phyloP scores from a whole-genome alignment of 2,888 invertebrate species.

The Spodoptera exigua region DNA sequence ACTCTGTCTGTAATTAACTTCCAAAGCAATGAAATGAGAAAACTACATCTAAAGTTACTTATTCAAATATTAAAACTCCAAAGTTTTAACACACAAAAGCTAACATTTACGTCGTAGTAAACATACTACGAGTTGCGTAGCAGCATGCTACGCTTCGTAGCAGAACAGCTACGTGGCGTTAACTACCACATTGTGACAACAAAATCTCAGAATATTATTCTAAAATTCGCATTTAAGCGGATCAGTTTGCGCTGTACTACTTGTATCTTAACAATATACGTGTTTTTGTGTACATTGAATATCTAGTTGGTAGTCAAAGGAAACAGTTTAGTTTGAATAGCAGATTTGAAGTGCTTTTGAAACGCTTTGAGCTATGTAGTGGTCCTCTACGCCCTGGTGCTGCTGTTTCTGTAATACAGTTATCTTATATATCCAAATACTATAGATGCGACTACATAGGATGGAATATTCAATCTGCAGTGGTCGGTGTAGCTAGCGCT shows the following conservation, averaged over 20 bases:
- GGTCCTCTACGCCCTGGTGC: slow-evolving; percentile 1
- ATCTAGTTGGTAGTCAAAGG: slow-evolving; percentile 8
- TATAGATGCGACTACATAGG: slow-evolving; percentile 6
- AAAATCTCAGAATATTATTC: neutral
- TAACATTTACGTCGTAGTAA: neutral
- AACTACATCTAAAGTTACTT: neutral
- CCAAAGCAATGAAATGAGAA: neutral
- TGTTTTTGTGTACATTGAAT: neutral
- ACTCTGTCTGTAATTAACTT: too few species aligned
- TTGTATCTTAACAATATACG: neutral
- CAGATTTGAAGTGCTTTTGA: neutral
- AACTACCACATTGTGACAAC: neutral
- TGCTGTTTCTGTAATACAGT: slow-evolving; percentile 4
- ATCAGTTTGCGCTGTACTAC: too few species aligned
- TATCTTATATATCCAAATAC: slow-evolving; percentile 2
- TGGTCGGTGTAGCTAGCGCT: neutral
- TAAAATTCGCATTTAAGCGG: neutral
- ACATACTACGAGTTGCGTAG: slow-evolving; percentile 1
- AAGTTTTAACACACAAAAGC: too few species aligned
- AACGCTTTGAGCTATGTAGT: slow-evolving; percentile 8
- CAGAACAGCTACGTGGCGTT: slow-evolving; percentile 18
- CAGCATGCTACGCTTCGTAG: neutral
- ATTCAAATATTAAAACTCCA: too few species aligned
- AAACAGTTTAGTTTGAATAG: slow-evolving; percentile 24
- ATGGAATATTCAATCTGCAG: slow-evolving; percentile 14